Evolutionary conservation across 2,888 invertebrate species (phyloP).

Genomic region (Phortica okadai): DNA sequence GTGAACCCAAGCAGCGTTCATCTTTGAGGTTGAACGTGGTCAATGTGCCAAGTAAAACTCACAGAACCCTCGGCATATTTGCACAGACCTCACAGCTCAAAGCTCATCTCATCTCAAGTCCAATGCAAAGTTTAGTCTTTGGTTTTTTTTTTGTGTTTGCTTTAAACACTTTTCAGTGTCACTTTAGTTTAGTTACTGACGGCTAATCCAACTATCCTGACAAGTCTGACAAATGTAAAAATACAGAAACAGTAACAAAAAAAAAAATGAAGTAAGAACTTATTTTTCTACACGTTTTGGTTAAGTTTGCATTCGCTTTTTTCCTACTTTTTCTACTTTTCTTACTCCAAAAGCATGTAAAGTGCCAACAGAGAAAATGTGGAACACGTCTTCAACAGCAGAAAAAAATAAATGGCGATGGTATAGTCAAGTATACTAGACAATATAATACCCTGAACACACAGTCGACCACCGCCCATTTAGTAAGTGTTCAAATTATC

Average conservation of each 20-base stretch:
- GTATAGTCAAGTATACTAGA: not conserved
- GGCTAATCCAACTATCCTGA: not conserved
- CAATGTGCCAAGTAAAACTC: too few species aligned
- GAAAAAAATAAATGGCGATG: not conserved
- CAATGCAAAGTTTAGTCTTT: too few species aligned
- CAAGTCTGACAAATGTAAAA: not conserved
- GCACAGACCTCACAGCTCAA: too few species aligned
- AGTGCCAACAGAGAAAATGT: constrained; percentile 4
- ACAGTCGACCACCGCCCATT: too few species aligned
- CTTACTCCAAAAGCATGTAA: constrained; percentile 9
- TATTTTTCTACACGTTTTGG: not conserved
- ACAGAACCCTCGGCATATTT: too few species aligned
- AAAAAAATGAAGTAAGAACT: not conserved
- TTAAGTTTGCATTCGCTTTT: not conserved
- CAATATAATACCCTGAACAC: too few species aligned
- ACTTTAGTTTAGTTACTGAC: not conserved
- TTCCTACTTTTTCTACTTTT: not conserved
- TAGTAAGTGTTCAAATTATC: too few species aligned
- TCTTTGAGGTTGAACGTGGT: too few species aligned
- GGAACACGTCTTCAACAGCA: not conserved
- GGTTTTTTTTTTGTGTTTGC: too few species aligned
- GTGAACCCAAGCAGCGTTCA: too few species aligned
- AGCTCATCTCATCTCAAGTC: too few species aligned
- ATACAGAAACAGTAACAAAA: not conserved
- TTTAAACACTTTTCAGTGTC: not conserved